A percentile compares a stretch with the other conserved stretches of the same genome.
phyloP scores from a whole-genome alignment of 2,797 vertebrate species.

The Acanthurus leucopareius region DNA sequence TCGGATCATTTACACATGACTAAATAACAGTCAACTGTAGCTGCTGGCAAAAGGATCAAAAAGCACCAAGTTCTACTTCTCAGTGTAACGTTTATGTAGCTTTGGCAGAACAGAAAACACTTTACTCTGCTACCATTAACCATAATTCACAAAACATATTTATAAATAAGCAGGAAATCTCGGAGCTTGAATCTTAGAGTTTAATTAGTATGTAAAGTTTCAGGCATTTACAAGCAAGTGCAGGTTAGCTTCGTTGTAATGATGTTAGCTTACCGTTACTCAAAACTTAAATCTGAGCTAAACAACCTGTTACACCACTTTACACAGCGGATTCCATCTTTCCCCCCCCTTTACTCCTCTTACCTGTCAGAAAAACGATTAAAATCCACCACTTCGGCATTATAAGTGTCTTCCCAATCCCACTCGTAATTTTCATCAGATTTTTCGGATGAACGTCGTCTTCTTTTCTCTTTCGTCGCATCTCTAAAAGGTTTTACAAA shows the following conservation, averaged over 20 bases:
- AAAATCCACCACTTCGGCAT: constrained; percentile 67
- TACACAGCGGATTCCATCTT: not conserved
- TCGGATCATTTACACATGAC: constrained; percentile 64
- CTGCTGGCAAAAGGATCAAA: not conserved
- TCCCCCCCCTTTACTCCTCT: constrained; percentile 9
- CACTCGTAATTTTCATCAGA: not conserved
- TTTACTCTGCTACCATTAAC: fast-evolving
- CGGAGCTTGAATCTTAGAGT: not conserved
- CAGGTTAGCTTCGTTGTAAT: not conserved
- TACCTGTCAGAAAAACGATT: constrained; percentile 70
- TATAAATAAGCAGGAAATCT: not conserved
- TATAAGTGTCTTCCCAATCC: constrained; percentile 17
- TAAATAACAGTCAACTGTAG: constrained; percentile 16
- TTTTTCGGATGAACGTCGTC: constrained; percentile 1
- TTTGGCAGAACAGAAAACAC: not conserved
- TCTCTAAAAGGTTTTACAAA: constrained; percentile 3
- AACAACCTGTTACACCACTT: constrained; percentile 60
- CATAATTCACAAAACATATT: not conserved
- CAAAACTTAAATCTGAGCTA: not conserved
- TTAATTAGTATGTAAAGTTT: not conserved
- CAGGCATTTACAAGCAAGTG: too few species aligned
- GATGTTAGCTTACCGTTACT: not conserved
- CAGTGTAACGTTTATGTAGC: not conserved
- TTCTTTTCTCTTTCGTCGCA: constrained; percentile 44
- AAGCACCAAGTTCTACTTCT: not conserved